Evolutionary conservation across 2,888 invertebrate species (phyloP).

Genomic region (Hyalella azteca): DNA sequence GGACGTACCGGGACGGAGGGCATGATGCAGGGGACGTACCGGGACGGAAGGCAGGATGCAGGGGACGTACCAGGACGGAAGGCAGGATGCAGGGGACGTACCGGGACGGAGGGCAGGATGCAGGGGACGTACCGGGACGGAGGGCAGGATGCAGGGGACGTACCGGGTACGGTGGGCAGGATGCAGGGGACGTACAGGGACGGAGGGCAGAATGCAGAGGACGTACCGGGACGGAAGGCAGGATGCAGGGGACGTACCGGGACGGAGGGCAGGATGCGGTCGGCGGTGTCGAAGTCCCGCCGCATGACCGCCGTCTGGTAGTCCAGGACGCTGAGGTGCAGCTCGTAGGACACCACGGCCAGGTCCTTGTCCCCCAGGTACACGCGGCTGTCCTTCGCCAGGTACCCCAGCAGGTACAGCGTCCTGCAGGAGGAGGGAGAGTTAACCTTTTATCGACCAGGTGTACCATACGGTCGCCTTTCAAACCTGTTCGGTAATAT

Average conservation of each 20-base stretch:
- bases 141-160: no score
- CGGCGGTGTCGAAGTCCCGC: constrained; percentile 93
- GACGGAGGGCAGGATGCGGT: constrained; percentile 90
- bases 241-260: constrained; percentile 66
- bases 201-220: not conserved
- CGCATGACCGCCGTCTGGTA: constrained; percentile 99
- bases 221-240: no score
- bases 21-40: no score
- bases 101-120: not conserved
- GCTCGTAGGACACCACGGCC: constrained; percentile 86
- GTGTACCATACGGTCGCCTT: no score
- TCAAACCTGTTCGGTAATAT: no score
- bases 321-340: constrained; percentile 90
- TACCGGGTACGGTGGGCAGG: not conserved
- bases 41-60: not conserved
- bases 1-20: not conserved
- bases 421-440: constrained; percentile 74
- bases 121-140: not conserved
- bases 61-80: not conserved
- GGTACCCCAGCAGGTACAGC: constrained; percentile 95
- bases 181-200: not conserved
- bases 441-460: no score
- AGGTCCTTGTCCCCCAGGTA: constrained; percentile 98
- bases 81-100: no score
- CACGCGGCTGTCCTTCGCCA: constrained; percentile 91